These are phyloP conservation scores for Lanistes nyassanus DNA, from an alignment of 1,140 invertebrate genomes.

Conservation along the genomic window DNA sequence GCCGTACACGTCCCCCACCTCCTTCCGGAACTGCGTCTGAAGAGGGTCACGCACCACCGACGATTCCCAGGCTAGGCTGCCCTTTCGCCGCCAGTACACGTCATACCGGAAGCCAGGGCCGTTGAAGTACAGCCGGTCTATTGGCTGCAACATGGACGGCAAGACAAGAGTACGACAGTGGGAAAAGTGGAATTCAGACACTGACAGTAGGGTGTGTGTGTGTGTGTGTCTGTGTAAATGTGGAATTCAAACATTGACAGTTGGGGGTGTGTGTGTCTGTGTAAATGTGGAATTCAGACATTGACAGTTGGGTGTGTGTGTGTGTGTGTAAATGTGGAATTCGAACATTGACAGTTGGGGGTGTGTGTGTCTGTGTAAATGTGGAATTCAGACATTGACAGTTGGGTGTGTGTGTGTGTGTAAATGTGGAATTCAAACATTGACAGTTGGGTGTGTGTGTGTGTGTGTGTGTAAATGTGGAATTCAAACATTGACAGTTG, in stretches of 20 bases:
- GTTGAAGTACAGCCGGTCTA: slow-evolving; percentile 97
- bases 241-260: no score
- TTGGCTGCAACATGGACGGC: slow-evolving; percentile 74
- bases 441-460: no score
- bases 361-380: no score
- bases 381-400: no score
- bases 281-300: neutral
- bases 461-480: slow-evolving; percentile 7
- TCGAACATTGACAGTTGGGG: no score
- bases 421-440: no score
- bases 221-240: no score
- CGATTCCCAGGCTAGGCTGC: slow-evolving; percentile 54
- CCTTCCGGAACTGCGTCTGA: slow-evolving; percentile 45
- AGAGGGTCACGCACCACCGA: slow-evolving; percentile 70
- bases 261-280: neutral
- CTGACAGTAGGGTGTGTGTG: neutral
- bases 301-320: no score
- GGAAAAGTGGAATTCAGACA: neutral
- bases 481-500: neutral
- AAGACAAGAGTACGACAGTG: no score
- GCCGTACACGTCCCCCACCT: slow-evolving; percentile 84
- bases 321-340: no score
- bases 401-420: no score
- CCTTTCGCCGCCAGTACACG: slow-evolving; percentile 75
- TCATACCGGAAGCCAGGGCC: slow-evolving; percentile 92